Evolutionary conservation across 1,140 invertebrate genomes (phyloP).

Genomic region (Aphelenchoides avenae): DNA sequence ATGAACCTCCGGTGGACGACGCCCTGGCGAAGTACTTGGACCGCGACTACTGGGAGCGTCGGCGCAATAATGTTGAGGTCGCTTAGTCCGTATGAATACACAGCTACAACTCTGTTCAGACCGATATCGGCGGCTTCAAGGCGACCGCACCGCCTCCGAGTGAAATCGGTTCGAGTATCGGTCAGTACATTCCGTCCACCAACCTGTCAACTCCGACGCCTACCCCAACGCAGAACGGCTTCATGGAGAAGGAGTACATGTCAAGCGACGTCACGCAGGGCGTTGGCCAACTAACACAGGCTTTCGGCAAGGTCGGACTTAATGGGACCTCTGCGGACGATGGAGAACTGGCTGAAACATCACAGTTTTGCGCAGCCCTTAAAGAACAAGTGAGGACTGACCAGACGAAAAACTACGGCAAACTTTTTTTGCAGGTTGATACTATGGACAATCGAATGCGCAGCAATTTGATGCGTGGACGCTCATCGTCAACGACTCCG

Average conservation of each 20-base stretch:
- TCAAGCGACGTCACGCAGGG: too few species aligned
- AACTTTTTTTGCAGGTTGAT: slow-evolving; percentile 70
- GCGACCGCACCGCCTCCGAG: too few species aligned
- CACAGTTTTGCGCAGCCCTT: slow-evolving; percentile 43
- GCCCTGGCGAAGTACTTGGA: slow-evolving; percentile 91
- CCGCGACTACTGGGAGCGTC: slow-evolving; percentile 89
- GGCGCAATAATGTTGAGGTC: slow-evolving; percentile 63
- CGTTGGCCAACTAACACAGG: too few species aligned
- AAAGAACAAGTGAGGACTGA: slow-evolving; percentile 39
- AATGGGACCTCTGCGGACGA: slow-evolving; percentile 3
- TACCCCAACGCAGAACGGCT: too few species aligned
- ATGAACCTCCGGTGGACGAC: slow-evolving; percentile 56
- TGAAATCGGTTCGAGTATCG: too few species aligned
- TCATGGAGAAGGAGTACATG: too few species aligned
- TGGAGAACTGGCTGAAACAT: slow-evolving; percentile 48
- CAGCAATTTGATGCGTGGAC: slow-evolving; percentile 85
- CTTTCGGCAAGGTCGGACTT: slow-evolving; percentile 12
- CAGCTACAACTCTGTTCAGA: too few species aligned
- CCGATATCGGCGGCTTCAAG: too few species aligned
- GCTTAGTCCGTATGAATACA: too few species aligned
- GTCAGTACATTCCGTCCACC: too few species aligned
- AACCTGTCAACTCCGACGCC: too few species aligned
- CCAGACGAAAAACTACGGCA: not conserved
- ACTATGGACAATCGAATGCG: slow-evolving; percentile 99
- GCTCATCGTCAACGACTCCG: slow-evolving; percentile 88